Conservation (phyloP, 2,113 vertebrate species). For the Mustelus asterias region DNA sequence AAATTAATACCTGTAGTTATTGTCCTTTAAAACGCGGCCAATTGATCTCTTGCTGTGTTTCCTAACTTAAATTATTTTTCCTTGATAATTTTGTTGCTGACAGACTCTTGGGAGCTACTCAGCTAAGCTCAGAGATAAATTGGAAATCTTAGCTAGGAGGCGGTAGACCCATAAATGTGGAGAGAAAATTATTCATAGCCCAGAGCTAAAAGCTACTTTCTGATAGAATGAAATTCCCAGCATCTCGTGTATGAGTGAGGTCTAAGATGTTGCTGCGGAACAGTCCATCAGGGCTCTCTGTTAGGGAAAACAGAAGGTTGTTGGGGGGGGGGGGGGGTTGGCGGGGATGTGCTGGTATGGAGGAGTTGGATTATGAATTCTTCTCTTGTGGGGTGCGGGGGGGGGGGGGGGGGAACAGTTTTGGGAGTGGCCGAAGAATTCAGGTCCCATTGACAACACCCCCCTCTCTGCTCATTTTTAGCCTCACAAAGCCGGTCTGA, state of each 20-base stretch:
- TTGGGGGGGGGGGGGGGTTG: not conserved
- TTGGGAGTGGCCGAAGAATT: no score
- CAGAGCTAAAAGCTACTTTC: not conserved
- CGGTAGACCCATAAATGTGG: slow-evolving; percentile 19
- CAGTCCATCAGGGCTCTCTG: not conserved
- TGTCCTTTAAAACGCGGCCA: not conserved
- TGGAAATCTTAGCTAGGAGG: slow-evolving; percentile 34
- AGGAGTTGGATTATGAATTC: not conserved
- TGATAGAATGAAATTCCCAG: slow-evolving; percentile 29
- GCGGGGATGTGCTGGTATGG: not conserved
- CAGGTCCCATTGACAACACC: not conserved
- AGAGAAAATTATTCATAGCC: slow-evolving; percentile 21
- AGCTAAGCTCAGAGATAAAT: slow-evolving; percentile 30
- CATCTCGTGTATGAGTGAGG: not conserved
- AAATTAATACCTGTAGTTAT: not conserved
- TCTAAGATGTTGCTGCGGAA: not conserved
- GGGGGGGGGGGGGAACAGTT: not conserved
- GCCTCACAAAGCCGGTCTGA: not conserved
- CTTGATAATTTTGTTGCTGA: slow-evolving; percentile 26
- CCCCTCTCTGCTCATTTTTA: not conserved
- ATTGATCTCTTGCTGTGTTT: not conserved
- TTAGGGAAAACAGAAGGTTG: not conserved
- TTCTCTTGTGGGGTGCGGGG: not conserved
- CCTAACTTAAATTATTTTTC: slow-evolving; percentile 20
- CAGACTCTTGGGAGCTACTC: slow-evolving; percentile 18